phyloP scores from a whole-genome alignment of 2,113 vertebrate species.

The Bombycilla garrulus region DNA sequence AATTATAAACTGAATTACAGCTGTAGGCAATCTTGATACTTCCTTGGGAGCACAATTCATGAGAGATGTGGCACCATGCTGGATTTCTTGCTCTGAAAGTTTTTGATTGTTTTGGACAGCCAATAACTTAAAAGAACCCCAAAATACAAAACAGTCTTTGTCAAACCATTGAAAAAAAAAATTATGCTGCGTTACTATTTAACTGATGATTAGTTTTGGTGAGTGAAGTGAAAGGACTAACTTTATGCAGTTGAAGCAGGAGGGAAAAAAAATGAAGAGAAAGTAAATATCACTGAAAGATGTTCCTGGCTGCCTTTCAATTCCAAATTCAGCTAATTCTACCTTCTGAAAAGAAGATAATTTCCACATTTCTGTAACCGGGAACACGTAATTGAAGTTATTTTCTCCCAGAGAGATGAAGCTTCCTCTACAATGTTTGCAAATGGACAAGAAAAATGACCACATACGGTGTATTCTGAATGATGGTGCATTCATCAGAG shows the following conservation, averaged over 20 bases:
- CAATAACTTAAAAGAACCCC: slow-evolving; percentile 17
- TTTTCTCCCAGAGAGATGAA: slow-evolving; percentile 71
- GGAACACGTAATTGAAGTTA: slow-evolving; percentile 78
- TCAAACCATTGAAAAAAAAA: slow-evolving; percentile 4
- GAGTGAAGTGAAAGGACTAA: slow-evolving; percentile 23
- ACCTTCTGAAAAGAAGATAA: slow-evolving; percentile 79
- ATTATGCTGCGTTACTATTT: not conserved
- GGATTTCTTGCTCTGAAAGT: slow-evolving; percentile 18
- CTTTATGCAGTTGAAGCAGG: slow-evolving; percentile 49
- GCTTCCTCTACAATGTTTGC: slow-evolving; percentile 63
- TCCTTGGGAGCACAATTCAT: not conserved
- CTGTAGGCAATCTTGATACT: slow-evolving; percentile 30
- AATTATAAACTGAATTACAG: slow-evolving; percentile 37
- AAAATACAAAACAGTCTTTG: not conserved
- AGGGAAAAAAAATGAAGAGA: not conserved
- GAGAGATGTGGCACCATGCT: not conserved
- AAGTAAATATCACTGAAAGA: slow-evolving; percentile 64
- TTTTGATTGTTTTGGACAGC: not conserved
- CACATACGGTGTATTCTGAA: not conserved
- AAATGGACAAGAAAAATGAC: slow-evolving; percentile 71
- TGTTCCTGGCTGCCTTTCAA: slow-evolving; percentile 71
- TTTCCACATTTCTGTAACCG: slow-evolving; percentile 72
- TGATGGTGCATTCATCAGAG: slow-evolving; percentile 46
- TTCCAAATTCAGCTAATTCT: slow-evolving; percentile 74
- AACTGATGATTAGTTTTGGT: not conserved